These are phyloP conservation scores for Eristalis tenax DNA, from an alignment of 2,888 invertebrate genomes.

Conservation along the genomic window DNA sequence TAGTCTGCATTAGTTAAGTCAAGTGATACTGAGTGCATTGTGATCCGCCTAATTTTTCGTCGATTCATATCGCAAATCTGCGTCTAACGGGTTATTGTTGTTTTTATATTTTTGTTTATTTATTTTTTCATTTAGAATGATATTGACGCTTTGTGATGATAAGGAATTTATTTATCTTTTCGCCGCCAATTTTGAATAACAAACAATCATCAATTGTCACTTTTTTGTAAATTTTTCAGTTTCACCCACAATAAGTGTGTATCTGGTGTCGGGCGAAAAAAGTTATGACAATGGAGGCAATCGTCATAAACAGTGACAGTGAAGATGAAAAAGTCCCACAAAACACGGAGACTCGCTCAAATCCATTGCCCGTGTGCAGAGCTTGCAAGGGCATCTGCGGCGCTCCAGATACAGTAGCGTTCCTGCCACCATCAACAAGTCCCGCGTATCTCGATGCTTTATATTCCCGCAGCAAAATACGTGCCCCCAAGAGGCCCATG, in stretches of 20 bases:
- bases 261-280: neutral
- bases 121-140: too few relatives aligned
- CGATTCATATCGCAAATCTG: too few relatives aligned
- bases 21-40: neutral
- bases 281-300: neutral
- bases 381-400: neutral
- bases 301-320: slow-evolving; percentile 14
- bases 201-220: neutral
- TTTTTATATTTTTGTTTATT: too few relatives aligned
- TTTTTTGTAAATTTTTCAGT: neutral
- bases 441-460: neutral
- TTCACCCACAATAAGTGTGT: neutral
- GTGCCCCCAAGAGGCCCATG: neutral
- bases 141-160: too few relatives aligned
- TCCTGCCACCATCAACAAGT: neutral
- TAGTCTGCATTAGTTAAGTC: neutral
- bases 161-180: too few relatives aligned
- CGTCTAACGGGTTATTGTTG: too few relatives aligned
- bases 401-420: neutral
- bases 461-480: neutral
- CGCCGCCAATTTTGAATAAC: neutral
- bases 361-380: neutral
- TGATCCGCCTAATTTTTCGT: too few relatives aligned
- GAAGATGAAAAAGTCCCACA: neutral
- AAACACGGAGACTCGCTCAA: neutral